Base-by-base conservation (phyloP, 2,797 vertebrate genomes). In the Hafferia zeledoni region DNA sequence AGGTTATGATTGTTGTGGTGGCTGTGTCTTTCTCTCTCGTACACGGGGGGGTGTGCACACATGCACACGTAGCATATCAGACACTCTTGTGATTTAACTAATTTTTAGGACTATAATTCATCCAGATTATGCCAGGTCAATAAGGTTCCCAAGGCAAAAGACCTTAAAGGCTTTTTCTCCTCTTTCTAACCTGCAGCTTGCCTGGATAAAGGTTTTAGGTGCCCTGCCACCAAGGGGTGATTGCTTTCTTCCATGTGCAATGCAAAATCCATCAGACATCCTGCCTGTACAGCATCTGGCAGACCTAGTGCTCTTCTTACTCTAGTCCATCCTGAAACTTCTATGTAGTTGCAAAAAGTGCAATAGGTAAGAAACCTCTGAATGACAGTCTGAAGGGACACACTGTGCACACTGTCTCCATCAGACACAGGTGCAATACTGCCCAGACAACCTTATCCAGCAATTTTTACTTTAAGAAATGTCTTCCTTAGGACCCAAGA, bases 21-120 rank as follows among this genome's bases (percentile, higher is more conserved):
- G 20, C 28, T 85, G 15, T 41, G 46, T 44, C 13, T 61, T 83
- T 87, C 22, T 65, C 18, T 68, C 10, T 83, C 43, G 9, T 35
- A 35, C 64, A 39, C 30, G 60, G 37, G 46, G 6, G 2, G 30
- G 15, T 69, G 39, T 3, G 6, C 0, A 0, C 5, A 11, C 3
- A 7, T 22, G 13, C 22, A 16, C 33, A 46, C 44, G 46, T 13
- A 75, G 27, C n/a, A 59, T 41, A n/a, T 52, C 78, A 84, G 44
- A 17, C 5, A 31, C 37, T 37, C 15, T 60, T 64, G 33, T 23
- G 17, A 43, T 8, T 22, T 22, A 76, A 9, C 33, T 53, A 43
- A 31, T 33, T 70, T 80, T 77, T 80, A 80, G 37, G 44, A 50
- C 33, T 57, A 17, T n/a, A 69, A 37, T 56, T 74, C 60, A 27